Evolutionary conservation across 92 coral and sea anemone genomes (phyloP), one percentile per base, ranked within the genome.

Genomic region (Bergia puertoricense): DNA sequence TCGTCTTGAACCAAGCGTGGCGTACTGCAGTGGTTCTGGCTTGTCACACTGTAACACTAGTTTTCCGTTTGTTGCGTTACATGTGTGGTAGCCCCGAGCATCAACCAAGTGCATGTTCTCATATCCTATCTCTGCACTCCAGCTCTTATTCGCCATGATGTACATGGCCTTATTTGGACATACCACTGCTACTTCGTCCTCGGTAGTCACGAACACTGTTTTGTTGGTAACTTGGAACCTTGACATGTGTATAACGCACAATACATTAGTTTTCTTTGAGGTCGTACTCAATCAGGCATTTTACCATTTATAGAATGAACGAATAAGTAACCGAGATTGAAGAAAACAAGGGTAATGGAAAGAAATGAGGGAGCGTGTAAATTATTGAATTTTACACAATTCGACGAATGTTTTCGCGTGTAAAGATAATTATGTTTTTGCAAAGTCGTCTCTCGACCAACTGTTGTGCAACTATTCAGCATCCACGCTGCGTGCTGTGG

Each of bases 131-230:
- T 72, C 23, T 71, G 11, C 23, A 45, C 65, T 71, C 87, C 79
- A 84, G 78, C 67, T 84, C 65, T 84, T 72, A 48, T 69, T 84
- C 45, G 79, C 79, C 6, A 9, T 45, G 67, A 43, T 23, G 40
- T 46, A 84, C 87, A 84, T 84, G 8, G 87, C 87, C 68, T 46
- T 84, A 67, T 84, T 84, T 23, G 87, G 87, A 84, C 87, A 84
- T 46, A 84, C 68, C 23, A 84, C 62, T 16, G 46, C n/a, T 13
- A 84, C 87, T 5, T 44, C 8, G 79, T 71, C 77, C 77, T 16
- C 38, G 56, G 62, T 66, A 84, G 68, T 11, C 9, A 84, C 79
- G 36, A 71, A 14, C 23, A 84, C 51, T 30, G 78, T 14, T 8
- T 71, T 15, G 15, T 71, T 56, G 39, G 23, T 56, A 6, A 46